Evolutionary conservation across 2,113 vertebrate genomes (phyloP).

Genomic region (Poecile atricapillus): DNA sequence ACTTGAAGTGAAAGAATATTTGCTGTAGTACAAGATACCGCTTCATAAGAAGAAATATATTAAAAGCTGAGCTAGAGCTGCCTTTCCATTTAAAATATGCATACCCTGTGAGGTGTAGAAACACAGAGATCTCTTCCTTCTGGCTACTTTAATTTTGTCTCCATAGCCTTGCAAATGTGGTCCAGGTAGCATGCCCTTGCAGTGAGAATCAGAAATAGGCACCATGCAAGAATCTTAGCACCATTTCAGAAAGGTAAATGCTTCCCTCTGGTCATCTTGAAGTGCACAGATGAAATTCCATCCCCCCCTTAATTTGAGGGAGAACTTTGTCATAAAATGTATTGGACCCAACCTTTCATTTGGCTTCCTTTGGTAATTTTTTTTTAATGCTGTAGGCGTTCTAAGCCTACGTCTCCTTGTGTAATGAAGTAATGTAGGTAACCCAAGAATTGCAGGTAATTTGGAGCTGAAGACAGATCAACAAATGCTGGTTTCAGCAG

Average conservation of each 20-base stretch:
- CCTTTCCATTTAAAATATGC: background rate
- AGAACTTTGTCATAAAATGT: background rate
- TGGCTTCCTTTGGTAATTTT: background rate
- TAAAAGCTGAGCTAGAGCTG: background rate
- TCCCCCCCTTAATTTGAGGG: background rate
- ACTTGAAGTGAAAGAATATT: background rate
- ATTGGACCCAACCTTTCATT: background rate
- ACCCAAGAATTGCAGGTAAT: background rate
- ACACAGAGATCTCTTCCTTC: background rate
- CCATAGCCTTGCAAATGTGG: background rate
- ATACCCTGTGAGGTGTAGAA: background rate
- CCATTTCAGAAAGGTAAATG: slow-evolving; percentile 1
- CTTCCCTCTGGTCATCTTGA: background rate
- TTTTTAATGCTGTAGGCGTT: background rate
- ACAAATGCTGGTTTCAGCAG: background rate
- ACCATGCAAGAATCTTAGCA: background rate
- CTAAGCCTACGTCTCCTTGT: background rate
- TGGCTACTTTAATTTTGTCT: slow-evolving; percentile 2
- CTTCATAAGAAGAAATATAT: background rate
- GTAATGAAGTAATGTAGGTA: background rate
- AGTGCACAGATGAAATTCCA: background rate
- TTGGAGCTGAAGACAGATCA: background rate
- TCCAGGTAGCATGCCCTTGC: background rate
- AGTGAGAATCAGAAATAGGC: background rate
- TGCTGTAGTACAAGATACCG: background rate